Base-by-base conservation (phyloP, 2,888 invertebrate species). In the Eristalis intricaria region DNA sequence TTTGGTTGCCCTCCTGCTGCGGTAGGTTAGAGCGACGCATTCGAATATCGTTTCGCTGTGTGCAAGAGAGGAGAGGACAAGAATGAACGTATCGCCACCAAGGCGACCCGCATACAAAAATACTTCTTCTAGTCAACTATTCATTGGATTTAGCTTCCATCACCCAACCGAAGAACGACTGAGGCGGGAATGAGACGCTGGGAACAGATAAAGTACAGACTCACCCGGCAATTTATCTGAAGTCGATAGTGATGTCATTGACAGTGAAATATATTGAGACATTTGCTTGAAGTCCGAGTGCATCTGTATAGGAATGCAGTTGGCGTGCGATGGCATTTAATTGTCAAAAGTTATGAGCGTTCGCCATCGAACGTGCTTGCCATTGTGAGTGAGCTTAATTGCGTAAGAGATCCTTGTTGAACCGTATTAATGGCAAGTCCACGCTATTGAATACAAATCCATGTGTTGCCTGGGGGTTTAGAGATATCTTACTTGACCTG, bases 211-310 rank as follows among this genome's bases (percentile, higher is more conserved):
- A 56, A 19, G 40, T 29, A 26, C 35, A 76, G 65, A 73, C 63
- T 68, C 73, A 76, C 5, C 66, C 69, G 64, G 35, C 74, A 80
- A 84, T 84, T 84, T 84, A 84, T 84, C 50, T 80, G 69, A 58
- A 84, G 43, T 58, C 74, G 74, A 75, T 58, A 74, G 69, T 84
- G 79, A 84, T 84, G 84, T 84, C 84, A 84, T 84, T 84, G 84
- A 84, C 84, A 79, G 79, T 79, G 65, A 79, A 73, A 73, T 73
- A 50, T 50, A 76, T 77, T 68, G 71, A 83, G 77, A 83, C 66
- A 40, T 78, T 78, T 65, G 15, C 26, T 11, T 15, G 60, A 29
- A 60, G 26, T 60, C 26, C 26, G 60, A 60, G 60, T 60, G 60
- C 60, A 60, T 60, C 60, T 13, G 60, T 60, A 26, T 60, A 23